Evolutionary conservation across 1,140 invertebrate genomes (phyloP), one percentile per base, ranked within the genome.

Genomic region (Apis laboriosa): DNA sequence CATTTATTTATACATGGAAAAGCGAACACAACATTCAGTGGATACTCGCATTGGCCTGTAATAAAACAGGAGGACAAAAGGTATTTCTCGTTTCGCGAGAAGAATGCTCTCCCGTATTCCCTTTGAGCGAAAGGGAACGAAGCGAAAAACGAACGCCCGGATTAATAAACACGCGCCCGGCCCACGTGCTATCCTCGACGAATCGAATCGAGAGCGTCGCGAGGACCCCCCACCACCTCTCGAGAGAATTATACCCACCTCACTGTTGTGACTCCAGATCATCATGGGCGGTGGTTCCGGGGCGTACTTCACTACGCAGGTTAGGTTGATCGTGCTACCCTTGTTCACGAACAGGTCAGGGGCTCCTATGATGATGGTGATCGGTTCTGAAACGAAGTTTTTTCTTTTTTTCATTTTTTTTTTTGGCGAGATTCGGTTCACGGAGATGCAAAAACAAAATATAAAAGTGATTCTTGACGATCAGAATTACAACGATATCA

Each of bases 241-340:
- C 34, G 34, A 43, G 34, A 0, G 34, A 43, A 8, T 24, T 58
- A 24, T 43, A 77, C 89, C 92, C 92, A 96, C 96, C 93, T 96
- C 95, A 74, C 94, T 94, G 85, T 96, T 95, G 90, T 96, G 96
- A 78, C 95, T 95, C 96, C 96, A 96, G 74, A 94, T 94, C 87
- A 96, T 96, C 86, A 95, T 94, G 24, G 94, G 94, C 9, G 96
- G 96, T 67, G 96, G 96, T 85, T 96, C 95, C 17, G 96, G 96
- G 21, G 95, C 95, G 82, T 95, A 95, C 86, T 94, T 95, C 58
- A 96, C 95, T 49, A 96, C 94, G 88, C 96, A 97, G 4, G 96
- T 96, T 72, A 97, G 92, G 92, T 96, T 96, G 86, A 97, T 96
- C 55, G 96, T 96, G 81, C 95, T 96, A 9, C 96, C 96, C 78